These are phyloP conservation scores for Pipistrellus nathusii DNA, from an alignment of 2,797 vertebrate genomes.

Conservation along the genomic window DNA sequence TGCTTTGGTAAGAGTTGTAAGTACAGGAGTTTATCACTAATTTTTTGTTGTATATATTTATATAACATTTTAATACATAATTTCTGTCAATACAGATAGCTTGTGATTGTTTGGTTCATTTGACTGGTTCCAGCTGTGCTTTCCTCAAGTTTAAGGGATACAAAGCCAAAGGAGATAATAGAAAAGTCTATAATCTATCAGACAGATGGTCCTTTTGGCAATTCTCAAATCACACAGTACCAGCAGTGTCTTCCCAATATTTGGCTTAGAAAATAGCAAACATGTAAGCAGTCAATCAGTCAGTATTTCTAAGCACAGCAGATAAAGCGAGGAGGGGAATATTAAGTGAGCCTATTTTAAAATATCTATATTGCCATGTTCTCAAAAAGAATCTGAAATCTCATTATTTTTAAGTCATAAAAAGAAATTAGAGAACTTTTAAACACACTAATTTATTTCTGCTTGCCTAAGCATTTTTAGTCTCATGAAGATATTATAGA, in stretches of 20 bases:
- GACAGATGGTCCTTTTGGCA: neutral
- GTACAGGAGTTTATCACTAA: neutral
- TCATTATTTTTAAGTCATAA: neutral
- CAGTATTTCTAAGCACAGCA: neutral
- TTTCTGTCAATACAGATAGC: neutral
- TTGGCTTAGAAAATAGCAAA: neutral
- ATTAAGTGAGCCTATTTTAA: neutral
- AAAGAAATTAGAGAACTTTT: neutral
- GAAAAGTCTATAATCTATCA: neutral
- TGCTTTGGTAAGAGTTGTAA: neutral
- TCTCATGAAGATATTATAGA: neutral
- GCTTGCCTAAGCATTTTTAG: neutral
- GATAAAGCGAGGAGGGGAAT: neutral
- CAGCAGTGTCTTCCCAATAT: neutral
- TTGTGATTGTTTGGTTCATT: neutral
- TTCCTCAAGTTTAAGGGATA: neutral
- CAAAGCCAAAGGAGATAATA: neutral
- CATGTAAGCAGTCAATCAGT: neutral
- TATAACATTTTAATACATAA: neutral
- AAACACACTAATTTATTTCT: neutral
- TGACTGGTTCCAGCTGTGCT: neutral
- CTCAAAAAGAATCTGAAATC: neutral
- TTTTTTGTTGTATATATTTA: neutral
- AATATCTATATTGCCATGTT: neutral
- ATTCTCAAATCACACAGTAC: neutral